These are phyloP conservation scores for Oncorhynchus keta DNA, from an alignment of 2,113 vertebrate genomes.

Conservation along the genomic window DNA sequence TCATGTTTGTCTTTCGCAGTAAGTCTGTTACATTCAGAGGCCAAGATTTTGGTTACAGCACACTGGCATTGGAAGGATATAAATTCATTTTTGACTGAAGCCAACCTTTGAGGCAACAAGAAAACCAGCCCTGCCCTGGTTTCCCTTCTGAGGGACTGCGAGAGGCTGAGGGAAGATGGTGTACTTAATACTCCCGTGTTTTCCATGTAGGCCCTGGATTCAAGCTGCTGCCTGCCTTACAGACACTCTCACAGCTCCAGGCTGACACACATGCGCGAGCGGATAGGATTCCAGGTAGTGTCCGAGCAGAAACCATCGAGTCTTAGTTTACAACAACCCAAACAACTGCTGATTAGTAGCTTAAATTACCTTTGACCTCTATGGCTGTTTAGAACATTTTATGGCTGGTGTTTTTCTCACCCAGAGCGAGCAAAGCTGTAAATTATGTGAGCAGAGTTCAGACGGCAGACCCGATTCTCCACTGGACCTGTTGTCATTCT, in stretches of 20 bases:
- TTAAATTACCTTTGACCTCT: conserved; percentile 29
- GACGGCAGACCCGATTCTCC: conserved; percentile 26
- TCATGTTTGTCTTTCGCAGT: neutral
- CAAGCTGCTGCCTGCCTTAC: conserved; percentile 42
- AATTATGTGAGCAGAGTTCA: neutral
- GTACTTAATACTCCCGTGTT: conserved; percentile 1
- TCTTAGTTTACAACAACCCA: conserved; percentile 5
- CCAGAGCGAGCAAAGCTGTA: neutral
- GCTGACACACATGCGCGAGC: neutral
- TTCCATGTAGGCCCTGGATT: neutral
- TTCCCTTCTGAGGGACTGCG: neutral
- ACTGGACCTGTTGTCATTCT: neutral
- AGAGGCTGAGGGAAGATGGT: neutral
- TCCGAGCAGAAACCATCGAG: conserved; percentile 23
- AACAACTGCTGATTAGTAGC: conserved; percentile 1
- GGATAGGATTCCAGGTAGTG: neutral
- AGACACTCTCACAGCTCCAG: conserved; percentile 7
- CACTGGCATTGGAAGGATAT: neutral
- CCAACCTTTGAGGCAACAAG: neutral
- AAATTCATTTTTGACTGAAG: neutral
- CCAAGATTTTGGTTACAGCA: neutral
- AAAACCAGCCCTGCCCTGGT: neutral
- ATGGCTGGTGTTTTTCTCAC: conserved; percentile 3
- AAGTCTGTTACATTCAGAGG: neutral
- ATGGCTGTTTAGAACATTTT: conserved; percentile 13